Evolutionary conservation across 2,113 vertebrate species (phyloP), one percentile per base, ranked within the genome.

Genomic region (Tenebrosternarchus preto): DNA sequence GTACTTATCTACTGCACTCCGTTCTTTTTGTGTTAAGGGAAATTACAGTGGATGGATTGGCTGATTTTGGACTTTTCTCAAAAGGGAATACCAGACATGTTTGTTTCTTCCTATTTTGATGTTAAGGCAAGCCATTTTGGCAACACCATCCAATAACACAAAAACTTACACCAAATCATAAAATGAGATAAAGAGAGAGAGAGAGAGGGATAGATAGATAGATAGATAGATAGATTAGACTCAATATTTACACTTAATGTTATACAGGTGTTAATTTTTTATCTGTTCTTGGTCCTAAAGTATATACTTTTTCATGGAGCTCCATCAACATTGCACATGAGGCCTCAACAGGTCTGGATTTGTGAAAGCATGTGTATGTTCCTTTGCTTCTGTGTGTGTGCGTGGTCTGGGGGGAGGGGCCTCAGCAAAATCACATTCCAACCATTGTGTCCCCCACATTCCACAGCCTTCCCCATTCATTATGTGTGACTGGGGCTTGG

Each of bases 371-470:
- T 83, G 86, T 76, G 80, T 81, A 76, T 80, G 82, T 84, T 67
- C 75, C 75, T 76, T 77, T 66, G 73, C 46, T 79, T 53, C 60
- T 82, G 66, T 77, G 81, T 74, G 72, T 76, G 71, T 83, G 76
- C 84, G 43, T 87, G 85, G 71, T 84, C 82, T 82, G 73, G 88
- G 83, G 63, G 87, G 88, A 84, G 73, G 80, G 90, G 85, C 88
- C 87, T 90, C 83, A 77, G 87, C 83, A 88, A 89, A 92, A 90
- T 92, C 90, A 88, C 93, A 94, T 93, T 94, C 91, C 89, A 88
- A 78, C 89, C 85, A 91, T 93, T 93, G 91, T 94, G 73, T 72
- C 89, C 90, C 80, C 83, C n/a, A 71, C 93, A 94, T 94, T 94
- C 92, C 92, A 89, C 60, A 89, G 90, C 86, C 87, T 82, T 83